Percentiles rank a stretch among this genome's conserved stretches.
These are phyloP conservation scores for Hemichromis elongatus DNA, from an alignment of 2,113 vertebrate species.

Conservation along the genomic window DNA sequence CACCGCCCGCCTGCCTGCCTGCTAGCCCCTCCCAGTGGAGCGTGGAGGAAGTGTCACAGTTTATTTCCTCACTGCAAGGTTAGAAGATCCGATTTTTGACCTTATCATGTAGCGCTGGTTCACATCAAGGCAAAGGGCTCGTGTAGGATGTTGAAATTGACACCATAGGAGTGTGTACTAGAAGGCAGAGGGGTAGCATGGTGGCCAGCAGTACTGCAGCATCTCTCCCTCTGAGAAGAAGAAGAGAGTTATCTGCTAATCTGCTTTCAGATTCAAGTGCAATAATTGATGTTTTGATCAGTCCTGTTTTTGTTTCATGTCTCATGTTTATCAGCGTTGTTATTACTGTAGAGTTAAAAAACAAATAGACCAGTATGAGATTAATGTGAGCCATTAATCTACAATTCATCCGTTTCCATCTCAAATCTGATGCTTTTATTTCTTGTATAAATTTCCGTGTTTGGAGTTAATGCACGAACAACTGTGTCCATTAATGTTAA, in stretches of 20 bases:
- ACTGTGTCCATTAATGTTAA: not conserved
- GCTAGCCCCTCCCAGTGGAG: conserved; percentile 88
- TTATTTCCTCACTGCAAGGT: conserved; percentile 95
- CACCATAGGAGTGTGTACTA: accelerated
- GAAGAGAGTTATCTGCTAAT: not conserved
- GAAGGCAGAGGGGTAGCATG: not conserved
- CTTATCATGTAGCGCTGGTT: accelerated
- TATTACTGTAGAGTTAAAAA: not conserved
- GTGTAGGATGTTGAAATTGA: not conserved
- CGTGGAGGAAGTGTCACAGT: conserved; percentile 92
- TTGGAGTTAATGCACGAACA: accelerated
- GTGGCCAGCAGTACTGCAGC: not conserved
- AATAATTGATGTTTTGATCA: not conserved
- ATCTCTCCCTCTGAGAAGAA: accelerated
- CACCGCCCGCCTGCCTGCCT: conserved; percentile 78
- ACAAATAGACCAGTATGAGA: not conserved
- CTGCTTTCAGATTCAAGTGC: not conserved
- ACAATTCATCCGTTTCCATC: accelerated
- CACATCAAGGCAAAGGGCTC: not conserved
- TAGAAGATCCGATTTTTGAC: not conserved
- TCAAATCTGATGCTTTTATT: not conserved
- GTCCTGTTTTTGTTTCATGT: accelerated
- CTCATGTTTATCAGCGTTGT: not conserved
- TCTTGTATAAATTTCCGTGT: accelerated
- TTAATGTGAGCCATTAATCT: not conserved